These are phyloP conservation scores for Hypanus sabinus DNA, from an alignment of 2,113 vertebrate species.

Conservation along the genomic window DNA sequence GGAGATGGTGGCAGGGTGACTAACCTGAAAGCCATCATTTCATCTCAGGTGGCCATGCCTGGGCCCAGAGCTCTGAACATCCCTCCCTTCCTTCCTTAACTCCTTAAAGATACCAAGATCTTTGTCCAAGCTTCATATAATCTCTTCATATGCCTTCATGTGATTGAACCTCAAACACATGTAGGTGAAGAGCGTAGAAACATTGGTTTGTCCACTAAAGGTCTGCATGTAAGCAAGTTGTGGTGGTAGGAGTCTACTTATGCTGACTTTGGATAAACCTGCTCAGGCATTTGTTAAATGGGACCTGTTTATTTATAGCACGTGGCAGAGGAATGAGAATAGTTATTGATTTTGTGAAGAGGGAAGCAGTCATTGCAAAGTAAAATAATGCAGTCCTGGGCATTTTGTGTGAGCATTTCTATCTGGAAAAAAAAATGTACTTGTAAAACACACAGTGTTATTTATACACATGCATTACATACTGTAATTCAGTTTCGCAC, in stretches of 20 bases:
- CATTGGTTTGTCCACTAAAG: neutral
- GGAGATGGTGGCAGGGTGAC: neutral
- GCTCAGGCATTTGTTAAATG: neutral
- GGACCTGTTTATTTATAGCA: slow-evolving; percentile 14
- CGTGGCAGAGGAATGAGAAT: neutral
- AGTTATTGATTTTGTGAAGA: slow-evolving; percentile 27
- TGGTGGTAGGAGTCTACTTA: neutral
- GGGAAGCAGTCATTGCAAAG: neutral
- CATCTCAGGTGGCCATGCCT: neutral
- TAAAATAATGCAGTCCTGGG: slow-evolving; percentile 20
- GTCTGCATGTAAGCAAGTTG: neutral
- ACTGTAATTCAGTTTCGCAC: slow-evolving; percentile 10
- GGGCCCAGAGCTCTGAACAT: neutral
- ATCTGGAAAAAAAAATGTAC: slow-evolving; percentile 8
- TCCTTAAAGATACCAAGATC: neutral
- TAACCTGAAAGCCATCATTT: neutral
- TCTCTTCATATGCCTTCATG: neutral
- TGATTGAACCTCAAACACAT: neutral
- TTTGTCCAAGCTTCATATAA: too few species aligned
- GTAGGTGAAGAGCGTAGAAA: neutral
- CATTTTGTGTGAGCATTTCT: neutral
- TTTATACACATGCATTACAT: slow-evolving; percentile 6
- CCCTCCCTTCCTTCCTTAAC: too few species aligned
- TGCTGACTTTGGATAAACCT: neutral
- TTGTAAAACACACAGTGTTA: neutral